Evolutionary conservation across 2,797 vertebrate genomes (phyloP), one percentile per base, ranked within the genome.

Genomic region (Tauraco hartlaubi): DNA sequence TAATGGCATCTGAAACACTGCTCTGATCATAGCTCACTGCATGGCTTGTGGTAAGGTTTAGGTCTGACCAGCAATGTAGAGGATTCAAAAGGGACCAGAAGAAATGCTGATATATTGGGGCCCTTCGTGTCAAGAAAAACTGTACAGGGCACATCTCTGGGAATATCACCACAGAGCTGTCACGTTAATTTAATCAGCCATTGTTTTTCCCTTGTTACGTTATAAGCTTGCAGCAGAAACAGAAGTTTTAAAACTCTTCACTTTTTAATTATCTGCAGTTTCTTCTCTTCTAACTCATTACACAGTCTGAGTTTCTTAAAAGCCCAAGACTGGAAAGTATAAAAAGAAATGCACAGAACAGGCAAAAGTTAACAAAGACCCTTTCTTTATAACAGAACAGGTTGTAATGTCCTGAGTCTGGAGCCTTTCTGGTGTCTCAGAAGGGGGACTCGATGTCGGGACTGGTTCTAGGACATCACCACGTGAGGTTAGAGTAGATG

Each of bases 391-490:
- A 19, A 25, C 20, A 52, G 59, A 82, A 22, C 13, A 39, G 56
- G 5, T 20, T 81, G 28, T 15, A 44, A 55, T 13, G 37, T 62
- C 7, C 2, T 2, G 31, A 64, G 18, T 11, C n/a, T 63, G 31
- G 23, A 89, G 35, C 10, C 15, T 61, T 82, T 49, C 14, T 69
- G 59, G 25, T 16, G 7, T 11, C 76, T 78, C 44, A 46, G 58
- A 22, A 69, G 23, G 28, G 88, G 17, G 28, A 66, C 9, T 25
- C 0, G 0, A 9, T 0, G 2, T n/a, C 4, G 6, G 20, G 43
- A 7, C 15, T 72, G 23, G 37, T 41, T 69, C 59, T 79, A 66
- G 71, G 29, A 69, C 13, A 12, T 25, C 20, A 12, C 37, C 15
- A 2, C 1, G 22, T 25, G 48, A 71, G 9, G 31, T 19, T 44